Percentiles rank a stretch among this genome's conserved stretches.
Conservation (phyloP, 1,140 invertebrate genomes). For the Orius insidiosus region DNA sequence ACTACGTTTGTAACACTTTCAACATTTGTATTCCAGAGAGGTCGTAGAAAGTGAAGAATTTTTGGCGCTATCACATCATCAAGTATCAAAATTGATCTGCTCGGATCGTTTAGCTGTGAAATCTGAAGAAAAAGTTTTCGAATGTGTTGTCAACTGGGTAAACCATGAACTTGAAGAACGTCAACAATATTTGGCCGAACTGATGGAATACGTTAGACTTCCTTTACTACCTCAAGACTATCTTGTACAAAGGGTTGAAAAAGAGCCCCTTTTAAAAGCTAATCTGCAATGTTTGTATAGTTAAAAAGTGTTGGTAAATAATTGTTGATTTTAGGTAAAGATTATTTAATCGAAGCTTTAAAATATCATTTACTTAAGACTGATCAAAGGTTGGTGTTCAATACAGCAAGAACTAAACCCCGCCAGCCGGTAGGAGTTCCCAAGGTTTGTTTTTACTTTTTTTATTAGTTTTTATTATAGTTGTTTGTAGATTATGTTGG, state of each 20-base stretch:
- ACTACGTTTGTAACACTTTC: no score
- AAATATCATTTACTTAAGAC: conserved; percentile 81
- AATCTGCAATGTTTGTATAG: conserved; percentile 54
- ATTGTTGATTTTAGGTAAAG: conserved; percentile 41
- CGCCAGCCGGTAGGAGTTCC: conserved; percentile 69
- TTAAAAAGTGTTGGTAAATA: conserved; percentile 12
- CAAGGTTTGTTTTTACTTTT: conserved; percentile 37
- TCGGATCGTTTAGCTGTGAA: conserved; percentile 79
- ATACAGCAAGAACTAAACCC: conserved; percentile 66
- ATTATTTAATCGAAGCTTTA: conserved; percentile 89
- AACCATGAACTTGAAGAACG: conserved; percentile 54
- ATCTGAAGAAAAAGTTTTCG: conserved; percentile 82
- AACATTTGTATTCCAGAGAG: conserved; percentile 56
- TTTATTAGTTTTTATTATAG: not conserved
- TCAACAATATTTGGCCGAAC: conserved; percentile 47
- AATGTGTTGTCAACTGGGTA: conserved; percentile 75
- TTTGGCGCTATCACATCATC: conserved; percentile 55
- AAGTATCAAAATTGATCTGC: conserved; percentile 69
- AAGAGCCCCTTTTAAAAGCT: conserved; percentile 70
- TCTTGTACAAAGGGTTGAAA: conserved; percentile 72
- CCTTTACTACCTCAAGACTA: conserved; percentile 79
- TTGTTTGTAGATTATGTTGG: conserved; percentile 49
- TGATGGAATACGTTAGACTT: conserved; percentile 85
- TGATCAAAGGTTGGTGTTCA: conserved; percentile 65
- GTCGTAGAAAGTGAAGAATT: conserved; percentile 92